A percentile compares a stretch with the other conserved stretches of the same genome.
These are phyloP conservation scores for Cromileptes altivelis DNA, from an alignment of 2,113 vertebrate species.

Conservation along the genomic window DNA sequence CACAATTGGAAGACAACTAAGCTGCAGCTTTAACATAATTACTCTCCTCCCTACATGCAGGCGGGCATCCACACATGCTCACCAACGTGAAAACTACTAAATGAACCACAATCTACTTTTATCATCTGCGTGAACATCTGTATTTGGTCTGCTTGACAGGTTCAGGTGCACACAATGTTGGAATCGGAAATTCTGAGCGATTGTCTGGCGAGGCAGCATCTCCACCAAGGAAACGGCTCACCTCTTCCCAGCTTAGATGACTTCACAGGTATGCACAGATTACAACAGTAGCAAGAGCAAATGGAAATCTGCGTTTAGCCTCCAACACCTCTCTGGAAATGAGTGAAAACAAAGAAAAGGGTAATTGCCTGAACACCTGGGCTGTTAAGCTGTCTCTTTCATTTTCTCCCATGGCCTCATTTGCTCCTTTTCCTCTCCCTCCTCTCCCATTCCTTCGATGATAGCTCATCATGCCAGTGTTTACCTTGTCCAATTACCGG, in stretches of 20 bases:
- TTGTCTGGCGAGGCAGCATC: constrained; percentile 76
- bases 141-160: constrained; percentile 54
- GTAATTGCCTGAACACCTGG: constrained; percentile 64
- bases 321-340: constrained; percentile 34
- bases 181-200: constrained; percentile 73
- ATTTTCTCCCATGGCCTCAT: constrained; percentile 72
- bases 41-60: constrained; percentile 35
- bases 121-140: constrained; percentile 18
- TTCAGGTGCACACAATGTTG: constrained; percentile 58
- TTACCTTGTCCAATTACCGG: constrained; percentile 80
- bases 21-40: constrained; percentile 47
- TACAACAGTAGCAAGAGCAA: constrained; percentile 40
- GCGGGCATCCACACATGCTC: constrained; percentile 15
- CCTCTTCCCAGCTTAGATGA: constrained; percentile 60
- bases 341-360: constrained; percentile 41
- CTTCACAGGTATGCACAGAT: constrained; percentile 70
- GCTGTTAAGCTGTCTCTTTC: constrained; percentile 52
- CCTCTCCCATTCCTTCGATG: constrained; percentile 66
- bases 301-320: constrained; percentile 14
- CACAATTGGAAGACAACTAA: constrained; percentile 31
- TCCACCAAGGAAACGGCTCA: constrained; percentile 63
- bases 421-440: constrained; percentile 66
- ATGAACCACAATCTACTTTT: background rate
- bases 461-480: constrained; percentile 75
- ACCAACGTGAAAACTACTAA: background rate